A percentile compares a stretch with the other conserved stretches of the same genome.
Conservation (phyloP, 2,113 vertebrate genomes). For the Pygathrix nemaeus region DNA sequence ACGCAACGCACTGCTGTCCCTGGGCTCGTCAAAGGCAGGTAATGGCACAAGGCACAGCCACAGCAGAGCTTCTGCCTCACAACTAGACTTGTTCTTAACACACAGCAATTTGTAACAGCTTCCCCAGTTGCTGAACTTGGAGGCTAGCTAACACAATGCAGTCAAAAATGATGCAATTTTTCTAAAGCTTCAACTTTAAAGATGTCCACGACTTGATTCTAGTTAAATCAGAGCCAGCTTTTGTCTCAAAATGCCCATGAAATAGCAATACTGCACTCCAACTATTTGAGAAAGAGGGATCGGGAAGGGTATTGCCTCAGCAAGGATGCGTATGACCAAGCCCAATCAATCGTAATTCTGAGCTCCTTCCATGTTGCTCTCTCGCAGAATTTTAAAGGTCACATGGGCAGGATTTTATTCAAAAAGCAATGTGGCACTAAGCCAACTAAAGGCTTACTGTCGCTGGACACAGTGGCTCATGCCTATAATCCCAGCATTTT, state of each 20-base stretch:
- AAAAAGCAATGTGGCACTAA: background rate
- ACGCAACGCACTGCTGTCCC: accelerated
- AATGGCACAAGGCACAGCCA: background rate
- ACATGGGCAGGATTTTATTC: background rate
- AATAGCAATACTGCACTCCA: background rate
- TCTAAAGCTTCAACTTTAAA: slow-evolving; percentile 33
- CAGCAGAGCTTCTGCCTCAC: background rate
- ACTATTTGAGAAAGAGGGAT: background rate
- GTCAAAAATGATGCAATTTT: background rate
- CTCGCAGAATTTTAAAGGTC: background rate
- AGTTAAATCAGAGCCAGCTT: background rate
- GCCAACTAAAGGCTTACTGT: background rate
- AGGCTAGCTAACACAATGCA: background rate
- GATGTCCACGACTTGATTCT: slow-evolving; percentile 23
- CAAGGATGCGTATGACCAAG: background rate
- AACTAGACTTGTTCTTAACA: background rate
- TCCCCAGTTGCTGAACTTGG: slow-evolving; percentile 22
- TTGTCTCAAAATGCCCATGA: slow-evolving; percentile 54
- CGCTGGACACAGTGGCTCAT: no score
- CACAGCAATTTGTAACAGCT: background rate
- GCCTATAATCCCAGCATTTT: no score
- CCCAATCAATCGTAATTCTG: background rate
- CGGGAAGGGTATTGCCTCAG: background rate
- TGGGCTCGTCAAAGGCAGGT: background rate
- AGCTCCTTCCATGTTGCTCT: background rate